Evolutionary conservation across 2,797 vertebrate genomes (phyloP), one percentile per base, ranked within the genome.

Genomic region (Pseudotriccus pelzelni): DNA sequence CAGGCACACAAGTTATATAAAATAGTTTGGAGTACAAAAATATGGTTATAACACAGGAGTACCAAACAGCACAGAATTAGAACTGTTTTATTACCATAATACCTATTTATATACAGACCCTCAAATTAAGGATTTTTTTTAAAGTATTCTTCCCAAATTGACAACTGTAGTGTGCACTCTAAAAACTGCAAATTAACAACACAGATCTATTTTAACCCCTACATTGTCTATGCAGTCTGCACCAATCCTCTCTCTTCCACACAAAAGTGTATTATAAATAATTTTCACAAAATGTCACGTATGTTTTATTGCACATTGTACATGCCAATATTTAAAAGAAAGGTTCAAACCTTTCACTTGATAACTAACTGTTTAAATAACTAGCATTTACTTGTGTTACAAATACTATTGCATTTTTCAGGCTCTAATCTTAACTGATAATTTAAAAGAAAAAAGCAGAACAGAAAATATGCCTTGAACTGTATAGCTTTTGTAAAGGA

Each of bases 261-360:
- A 97, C 96, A 94, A 96, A 97, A 91, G 95, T 84, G 80, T 95
- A 96, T 96, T 97, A 98, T 98, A 98, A 98, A 98, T 98, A 98
- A 97, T 91, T 96, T 95, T 96, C 97, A 96, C 95, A 97, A 96
- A 97, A 95, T 88, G 95, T 92, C 89, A 85, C 64, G 79, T 94
- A 96, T 94, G 92, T 69, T 95, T 96, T 98, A 98, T 98, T 98
- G 97, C 97, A 98, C 97, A 96, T 97, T 69, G 83, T 97, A 97
- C 88, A 94, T 96, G 95, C 96, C 94, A 67, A 94, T 90, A 87
- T 68, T 90, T 85, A 96, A 91, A 96, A 87, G 94, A 97, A 93
- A 93, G 93, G 94, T 74, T 84, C 60, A 52, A 81, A 84, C 88
- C 93, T 79, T 96, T 92, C 50, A 10, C 59, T 94, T 70, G 58